phyloP scores from a whole-genome alignment of 1,140 invertebrate species.

The Andricus grossulariae region DNA sequence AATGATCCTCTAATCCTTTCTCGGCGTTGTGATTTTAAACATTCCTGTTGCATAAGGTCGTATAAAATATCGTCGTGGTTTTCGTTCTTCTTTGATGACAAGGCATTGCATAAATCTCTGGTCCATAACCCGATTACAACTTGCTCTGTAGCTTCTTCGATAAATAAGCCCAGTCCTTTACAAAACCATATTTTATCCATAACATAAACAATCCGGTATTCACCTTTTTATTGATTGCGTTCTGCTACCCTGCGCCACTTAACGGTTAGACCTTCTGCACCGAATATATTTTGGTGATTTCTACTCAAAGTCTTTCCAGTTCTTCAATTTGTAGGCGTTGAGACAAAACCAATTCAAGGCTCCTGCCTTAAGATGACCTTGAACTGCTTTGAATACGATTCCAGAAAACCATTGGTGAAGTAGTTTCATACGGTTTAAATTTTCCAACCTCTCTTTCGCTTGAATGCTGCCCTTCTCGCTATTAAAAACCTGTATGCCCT shows the following conservation, averaged over 20 bases:
- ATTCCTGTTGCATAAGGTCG: slow-evolving; percentile 26
- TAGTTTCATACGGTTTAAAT: no score
- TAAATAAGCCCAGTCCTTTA: not conserved
- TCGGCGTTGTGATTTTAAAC: not conserved
- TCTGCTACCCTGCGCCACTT: not conserved
- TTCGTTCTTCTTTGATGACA: slow-evolving; percentile 7
- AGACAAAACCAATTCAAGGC: no score
- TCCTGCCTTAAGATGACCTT: no score
- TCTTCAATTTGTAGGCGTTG: no score
- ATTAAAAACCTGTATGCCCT: no score
- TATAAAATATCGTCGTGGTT: slow-evolving; percentile 12
- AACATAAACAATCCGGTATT: slow-evolving; percentile 23
- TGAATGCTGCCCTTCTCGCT: no score
- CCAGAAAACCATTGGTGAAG: no score
- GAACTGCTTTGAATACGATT: no score
- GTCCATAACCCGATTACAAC: slow-evolving; percentile 37
- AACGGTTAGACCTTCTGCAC: not conserved
- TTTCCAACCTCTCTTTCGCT: no score
- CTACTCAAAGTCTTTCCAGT: no score
- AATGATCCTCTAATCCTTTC: not conserved
- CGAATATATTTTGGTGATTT: no score
- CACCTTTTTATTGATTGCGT: not conserved
- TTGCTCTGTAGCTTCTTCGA: slow-evolving; percentile 30
- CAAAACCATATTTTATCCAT: slow-evolving; percentile 31
- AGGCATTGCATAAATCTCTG: slow-evolving; percentile 11